phyloP scores from a whole-genome alignment of 2,797 vertebrate genomes.

The Sphenodon punctatus region DNA sequence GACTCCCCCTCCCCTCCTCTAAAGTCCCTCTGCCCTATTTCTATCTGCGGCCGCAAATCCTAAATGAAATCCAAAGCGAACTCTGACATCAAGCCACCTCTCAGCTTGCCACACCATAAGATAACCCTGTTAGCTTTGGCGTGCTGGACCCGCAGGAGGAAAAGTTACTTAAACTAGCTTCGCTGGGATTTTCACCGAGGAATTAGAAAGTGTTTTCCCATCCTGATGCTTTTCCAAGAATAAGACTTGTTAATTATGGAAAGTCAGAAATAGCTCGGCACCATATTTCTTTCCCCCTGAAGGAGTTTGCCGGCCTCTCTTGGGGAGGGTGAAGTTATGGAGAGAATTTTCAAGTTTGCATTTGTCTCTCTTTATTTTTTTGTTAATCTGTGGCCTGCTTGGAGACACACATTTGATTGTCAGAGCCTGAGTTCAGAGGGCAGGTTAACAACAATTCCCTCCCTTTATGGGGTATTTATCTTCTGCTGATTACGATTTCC shows the following conservation, averaged over 20 bases:
- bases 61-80: not conserved
- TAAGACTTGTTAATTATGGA: not conserved
- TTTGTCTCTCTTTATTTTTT: not conserved
- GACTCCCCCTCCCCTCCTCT: not conserved
- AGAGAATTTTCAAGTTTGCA: not conserved
- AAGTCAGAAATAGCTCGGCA: not conserved
- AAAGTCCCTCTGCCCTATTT: no score
- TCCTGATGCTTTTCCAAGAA: fast-evolving
- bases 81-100: no score
- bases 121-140: not conserved
- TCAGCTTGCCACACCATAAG: not conserved
- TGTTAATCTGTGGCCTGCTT: fast-evolving
- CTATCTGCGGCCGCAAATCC: not conserved
- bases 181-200: not conserved
- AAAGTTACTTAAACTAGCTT: not conserved
- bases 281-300: fast-evolving
- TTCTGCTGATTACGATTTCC: constrained; percentile 57
- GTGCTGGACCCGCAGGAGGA: fast-evolving
- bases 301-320: not conserved
- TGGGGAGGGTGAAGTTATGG: fast-evolving
- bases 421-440: not conserved
- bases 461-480: constrained; percentile 5
- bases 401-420: not conserved
- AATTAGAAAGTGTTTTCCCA: not conserved
- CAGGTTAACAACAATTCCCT: not conserved